Conservation (phyloP, 2,797 vertebrate genomes). For the Fringilla coelebs region DNA sequence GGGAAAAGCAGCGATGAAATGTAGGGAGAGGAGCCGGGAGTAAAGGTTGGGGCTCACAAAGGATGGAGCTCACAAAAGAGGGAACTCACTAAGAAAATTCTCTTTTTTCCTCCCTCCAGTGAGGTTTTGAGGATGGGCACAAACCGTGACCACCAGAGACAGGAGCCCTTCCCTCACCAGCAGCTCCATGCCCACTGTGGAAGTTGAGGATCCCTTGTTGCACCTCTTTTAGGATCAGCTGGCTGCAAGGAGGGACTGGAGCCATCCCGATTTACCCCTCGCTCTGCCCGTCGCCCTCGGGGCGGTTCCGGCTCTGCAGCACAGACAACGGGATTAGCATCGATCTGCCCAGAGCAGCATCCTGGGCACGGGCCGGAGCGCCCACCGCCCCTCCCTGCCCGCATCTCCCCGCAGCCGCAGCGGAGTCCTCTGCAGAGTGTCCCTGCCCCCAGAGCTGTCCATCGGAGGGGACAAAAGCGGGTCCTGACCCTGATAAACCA, state of each 20-base stretch:
- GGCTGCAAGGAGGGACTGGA: fast-evolving
- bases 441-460: fast-evolving
- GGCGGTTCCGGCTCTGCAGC: not conserved
- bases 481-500: not conserved
- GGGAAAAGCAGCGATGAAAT: not conserved
- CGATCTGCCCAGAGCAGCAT: not conserved
- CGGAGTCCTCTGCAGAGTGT: fast-evolving
- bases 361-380: fast-evolving
- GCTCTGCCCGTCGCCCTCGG: not conserved
- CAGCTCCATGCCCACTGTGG: not conserved
- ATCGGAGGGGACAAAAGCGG: not conserved
- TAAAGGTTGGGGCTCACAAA: not conserved
- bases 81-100: not conserved
- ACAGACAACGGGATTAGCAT: conserved; percentile 5
- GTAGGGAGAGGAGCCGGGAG: not conserved
- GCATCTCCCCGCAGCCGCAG: not conserved
- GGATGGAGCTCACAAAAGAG: not conserved
- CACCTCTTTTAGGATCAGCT: not conserved
- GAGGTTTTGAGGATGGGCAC: not conserved
- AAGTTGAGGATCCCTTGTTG: fast-evolving
- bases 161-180: not conserved
- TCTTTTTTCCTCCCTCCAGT: not conserved
- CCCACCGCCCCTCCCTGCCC: not conserved
- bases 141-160: fast-evolving
- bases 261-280: not conserved